A percentile compares a stretch with the other conserved stretches of the same genome.
Conservation (phyloP, 2,113 vertebrate species). For the Pseudorasbora parva region DNA sequence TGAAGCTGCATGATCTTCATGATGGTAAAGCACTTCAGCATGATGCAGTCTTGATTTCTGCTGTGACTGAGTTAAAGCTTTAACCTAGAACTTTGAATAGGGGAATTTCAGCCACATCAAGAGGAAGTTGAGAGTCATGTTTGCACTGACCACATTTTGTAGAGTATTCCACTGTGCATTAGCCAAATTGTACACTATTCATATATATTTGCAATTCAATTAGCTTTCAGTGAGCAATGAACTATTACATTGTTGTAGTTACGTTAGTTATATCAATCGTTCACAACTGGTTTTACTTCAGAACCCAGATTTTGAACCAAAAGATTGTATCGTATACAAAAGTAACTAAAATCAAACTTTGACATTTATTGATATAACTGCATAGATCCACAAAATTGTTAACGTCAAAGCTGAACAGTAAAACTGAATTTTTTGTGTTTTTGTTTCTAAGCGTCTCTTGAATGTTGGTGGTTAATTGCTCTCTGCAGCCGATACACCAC, state of each 20-base stretch:
- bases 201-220: background rate
- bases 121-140: background rate
- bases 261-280: background rate
- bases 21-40: background rate
- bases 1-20: background rate
- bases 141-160: conserved; percentile 3
- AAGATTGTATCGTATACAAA: background rate
- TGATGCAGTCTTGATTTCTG: background rate
- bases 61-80: background rate
- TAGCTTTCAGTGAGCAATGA: background rate
- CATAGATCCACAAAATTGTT: background rate
- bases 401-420: background rate
- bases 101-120: background rate
- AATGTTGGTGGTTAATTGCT: background rate
- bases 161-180: background rate
- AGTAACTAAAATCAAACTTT: background rate
- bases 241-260: background rate
- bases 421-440: background rate
- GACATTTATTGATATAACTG: background rate
- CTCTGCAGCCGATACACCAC: background rate
- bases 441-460: background rate
- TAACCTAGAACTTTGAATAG: background rate
- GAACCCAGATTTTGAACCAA: background rate
- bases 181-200: too few species aligned
- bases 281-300: background rate